Percentiles rank a stretch among this genome's conserved stretches.
Conservation (phyloP, 2,113 vertebrate genomes). For the Chaetura pelagica region DNA sequence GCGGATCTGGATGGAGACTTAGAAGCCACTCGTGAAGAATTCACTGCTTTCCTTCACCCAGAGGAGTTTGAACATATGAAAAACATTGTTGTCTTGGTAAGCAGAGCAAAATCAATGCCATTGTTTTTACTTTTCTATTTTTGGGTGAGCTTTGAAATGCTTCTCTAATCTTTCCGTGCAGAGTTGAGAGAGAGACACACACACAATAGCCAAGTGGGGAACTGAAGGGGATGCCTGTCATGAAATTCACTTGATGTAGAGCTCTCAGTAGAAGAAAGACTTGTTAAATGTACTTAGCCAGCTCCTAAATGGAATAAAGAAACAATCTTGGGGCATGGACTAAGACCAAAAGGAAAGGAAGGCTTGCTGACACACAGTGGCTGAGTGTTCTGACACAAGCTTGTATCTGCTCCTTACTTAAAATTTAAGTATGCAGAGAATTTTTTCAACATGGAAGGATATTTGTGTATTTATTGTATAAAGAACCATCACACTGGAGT, state of each 20-base stretch:
- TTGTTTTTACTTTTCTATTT: neutral
- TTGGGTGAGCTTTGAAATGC: neutral
- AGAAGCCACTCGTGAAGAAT: slow-evolving; percentile 90
- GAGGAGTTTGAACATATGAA: slow-evolving; percentile 99
- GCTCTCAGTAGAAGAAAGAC: neutral
- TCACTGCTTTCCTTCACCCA: slow-evolving; percentile 94
- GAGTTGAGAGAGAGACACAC: neutral
- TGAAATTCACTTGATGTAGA: neutral
- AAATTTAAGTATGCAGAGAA: neutral
- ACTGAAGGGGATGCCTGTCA: neutral
- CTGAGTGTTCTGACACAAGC: neutral
- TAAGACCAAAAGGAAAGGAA: neutral
- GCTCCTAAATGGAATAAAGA: neutral
- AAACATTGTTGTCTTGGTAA: slow-evolving; percentile 93
- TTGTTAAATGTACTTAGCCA: neutral
- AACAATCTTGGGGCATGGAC: neutral
- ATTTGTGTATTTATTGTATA: neutral
- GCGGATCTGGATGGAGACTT: slow-evolving; percentile 88
- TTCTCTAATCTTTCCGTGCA: neutral
- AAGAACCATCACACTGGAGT: neutral
- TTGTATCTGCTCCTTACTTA: neutral
- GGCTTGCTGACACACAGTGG: neutral
- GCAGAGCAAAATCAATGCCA: slow-evolving; percentile 35
- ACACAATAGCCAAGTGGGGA: neutral
- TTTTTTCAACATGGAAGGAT: neutral